These are phyloP conservation scores for Bufotes viridis DNA, from an alignment of 2,797 vertebrate species.

Conservation along the genomic window DNA sequence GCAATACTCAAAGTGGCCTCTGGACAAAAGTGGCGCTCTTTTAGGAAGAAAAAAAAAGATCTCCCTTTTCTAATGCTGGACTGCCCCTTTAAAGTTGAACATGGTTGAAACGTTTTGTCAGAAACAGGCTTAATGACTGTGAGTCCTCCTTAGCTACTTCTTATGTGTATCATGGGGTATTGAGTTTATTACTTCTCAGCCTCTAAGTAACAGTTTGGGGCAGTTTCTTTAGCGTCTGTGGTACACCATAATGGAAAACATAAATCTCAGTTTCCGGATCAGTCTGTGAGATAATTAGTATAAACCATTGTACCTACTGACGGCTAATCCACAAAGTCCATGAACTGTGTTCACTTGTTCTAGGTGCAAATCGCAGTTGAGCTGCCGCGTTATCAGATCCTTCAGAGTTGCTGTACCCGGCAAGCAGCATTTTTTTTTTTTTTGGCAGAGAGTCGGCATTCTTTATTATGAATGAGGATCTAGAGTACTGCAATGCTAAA, in stretches of 20 bases:
- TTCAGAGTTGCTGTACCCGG: not conserved
- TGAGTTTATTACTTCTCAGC: not conserved
- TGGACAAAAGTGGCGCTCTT: not conserved
- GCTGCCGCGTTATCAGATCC: not conserved
- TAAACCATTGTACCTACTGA: not conserved
- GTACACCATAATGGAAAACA: not conserved
- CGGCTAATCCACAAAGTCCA: not conserved
- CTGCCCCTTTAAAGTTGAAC: too few relatives aligned
- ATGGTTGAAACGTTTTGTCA: not conserved
- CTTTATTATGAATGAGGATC: too few relatives aligned
- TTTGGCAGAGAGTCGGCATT: too few relatives aligned
- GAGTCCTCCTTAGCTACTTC: not conserved
- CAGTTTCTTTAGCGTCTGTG: not conserved
- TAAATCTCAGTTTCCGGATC: not conserved
- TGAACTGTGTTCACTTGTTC: not conserved
- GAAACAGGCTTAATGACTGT: not conserved
- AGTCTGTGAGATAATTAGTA: not conserved
- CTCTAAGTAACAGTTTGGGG: not conserved
- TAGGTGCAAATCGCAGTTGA: not conserved
- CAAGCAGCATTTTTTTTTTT: too few relatives aligned
- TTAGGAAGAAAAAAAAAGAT: not conserved
- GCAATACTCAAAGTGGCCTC: not conserved
- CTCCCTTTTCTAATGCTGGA: too few relatives aligned
- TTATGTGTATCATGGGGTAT: not conserved
- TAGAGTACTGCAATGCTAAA: too few relatives aligned